Percentiles rank a stretch among this genome's conserved stretches.
Evolutionary conservation across 1,140 invertebrate genomes (phyloP).

Genomic region (Chlorops oryzae): DNA sequence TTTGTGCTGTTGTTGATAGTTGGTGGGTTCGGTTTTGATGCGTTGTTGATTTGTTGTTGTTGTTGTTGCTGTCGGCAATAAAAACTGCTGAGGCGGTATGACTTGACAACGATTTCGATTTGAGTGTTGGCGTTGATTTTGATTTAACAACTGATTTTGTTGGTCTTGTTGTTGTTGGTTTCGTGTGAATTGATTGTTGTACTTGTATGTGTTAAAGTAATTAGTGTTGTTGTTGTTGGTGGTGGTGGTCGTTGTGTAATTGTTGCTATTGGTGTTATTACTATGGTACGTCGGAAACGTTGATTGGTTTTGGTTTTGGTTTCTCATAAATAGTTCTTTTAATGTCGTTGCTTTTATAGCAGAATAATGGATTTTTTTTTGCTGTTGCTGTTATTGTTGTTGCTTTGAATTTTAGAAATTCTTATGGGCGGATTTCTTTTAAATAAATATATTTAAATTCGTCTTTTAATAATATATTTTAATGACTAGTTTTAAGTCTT

Average conservation of each 20-base stretch:
- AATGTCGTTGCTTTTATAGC: slow-evolving; percentile 6
- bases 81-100: slow-evolving; percentile 19
- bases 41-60: neutral
- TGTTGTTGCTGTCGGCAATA: slow-evolving; percentile 14
- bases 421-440: slow-evolving; percentile 7
- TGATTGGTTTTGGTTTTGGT: too few relatives aligned
- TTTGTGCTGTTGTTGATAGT: slow-evolving; percentile 18
- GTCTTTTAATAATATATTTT: neutral
- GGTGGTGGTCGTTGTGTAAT: too few relatives aligned
- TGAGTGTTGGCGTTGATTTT: slow-evolving; percentile 7
- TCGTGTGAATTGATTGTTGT: too few relatives aligned
- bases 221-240: neutral
- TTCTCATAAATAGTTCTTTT: too few relatives aligned
- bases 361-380: slow-evolving; percentile 11
- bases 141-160: slow-evolving; percentile 14
- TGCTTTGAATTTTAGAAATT: too few relatives aligned
- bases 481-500: slow-evolving; percentile 4
- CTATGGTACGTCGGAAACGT: too few relatives aligned
- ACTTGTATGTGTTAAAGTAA: neutral
- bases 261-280: slow-evolving; percentile 6
- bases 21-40: neutral
- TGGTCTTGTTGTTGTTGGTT: neutral
- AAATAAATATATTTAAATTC: neutral
- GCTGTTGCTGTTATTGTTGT: slow-evolving; percentile 20
- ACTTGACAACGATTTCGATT: slow-evolving; percentile 7